phyloP scores from a whole-genome alignment of 2,797 vertebrate species.

The Linurgus olivaceus region DNA sequence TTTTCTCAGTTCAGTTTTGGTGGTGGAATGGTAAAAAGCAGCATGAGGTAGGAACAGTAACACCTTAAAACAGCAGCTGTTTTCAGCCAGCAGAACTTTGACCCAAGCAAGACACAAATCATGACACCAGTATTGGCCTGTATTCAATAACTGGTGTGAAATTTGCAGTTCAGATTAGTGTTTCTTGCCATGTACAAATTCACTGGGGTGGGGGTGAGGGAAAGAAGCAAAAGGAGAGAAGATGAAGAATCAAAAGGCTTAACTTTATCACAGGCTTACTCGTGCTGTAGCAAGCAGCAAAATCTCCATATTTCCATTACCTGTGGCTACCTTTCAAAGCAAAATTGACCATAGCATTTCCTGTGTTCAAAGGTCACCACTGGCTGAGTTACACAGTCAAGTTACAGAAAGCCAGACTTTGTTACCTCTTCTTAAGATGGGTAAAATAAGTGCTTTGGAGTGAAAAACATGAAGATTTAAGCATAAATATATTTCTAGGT shows the following conservation, averaged over 20 bases:
- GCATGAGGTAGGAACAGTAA: background rate
- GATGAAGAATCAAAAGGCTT: background rate
- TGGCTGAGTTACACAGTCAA: background rate
- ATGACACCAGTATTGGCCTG: background rate
- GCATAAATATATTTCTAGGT: background rate
- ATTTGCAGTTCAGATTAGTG: background rate
- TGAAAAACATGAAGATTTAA: background rate
- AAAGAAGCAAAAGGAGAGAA: background rate
- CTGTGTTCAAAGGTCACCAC: background rate
- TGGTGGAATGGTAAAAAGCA: background rate
- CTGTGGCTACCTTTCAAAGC: background rate
- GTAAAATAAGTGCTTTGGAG: background rate
- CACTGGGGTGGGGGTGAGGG: accelerated
- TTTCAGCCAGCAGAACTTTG: background rate
- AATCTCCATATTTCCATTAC: background rate
- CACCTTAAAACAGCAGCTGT: background rate
- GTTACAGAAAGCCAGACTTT: background rate
- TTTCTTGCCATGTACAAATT: background rate
- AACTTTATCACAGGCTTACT: background rate
- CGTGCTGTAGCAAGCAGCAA: background rate
- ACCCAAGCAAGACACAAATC: background rate
- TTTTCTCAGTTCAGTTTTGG: background rate
- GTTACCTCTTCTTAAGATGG: background rate
- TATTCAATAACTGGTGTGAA: background rate
- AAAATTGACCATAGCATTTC: background rate